Evolutionary conservation across 53 echinoderm and acorn worm genomes (phyloP).

Genomic region (Crossaster papposus): DNA sequence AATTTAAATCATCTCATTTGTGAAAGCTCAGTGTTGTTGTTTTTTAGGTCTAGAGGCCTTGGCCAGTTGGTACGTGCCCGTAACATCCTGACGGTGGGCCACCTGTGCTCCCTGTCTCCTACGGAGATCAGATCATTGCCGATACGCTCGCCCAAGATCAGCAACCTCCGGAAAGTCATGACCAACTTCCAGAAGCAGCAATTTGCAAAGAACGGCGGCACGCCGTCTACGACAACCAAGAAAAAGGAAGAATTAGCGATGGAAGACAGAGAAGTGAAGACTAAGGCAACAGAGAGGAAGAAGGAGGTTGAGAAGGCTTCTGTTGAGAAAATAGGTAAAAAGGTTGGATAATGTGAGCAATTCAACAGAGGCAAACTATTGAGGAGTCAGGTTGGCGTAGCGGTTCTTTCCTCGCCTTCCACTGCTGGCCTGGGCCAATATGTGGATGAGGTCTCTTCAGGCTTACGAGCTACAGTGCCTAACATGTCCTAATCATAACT

Average conservation of each 20-base stretch:
- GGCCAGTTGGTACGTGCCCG: slow-evolving; percentile 91
- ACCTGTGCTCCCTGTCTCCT: slow-evolving; percentile 85
- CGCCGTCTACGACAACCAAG: background rate
- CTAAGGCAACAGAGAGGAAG: background rate
- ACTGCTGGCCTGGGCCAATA: no score
- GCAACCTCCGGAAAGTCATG: slow-evolving; percentile 80
- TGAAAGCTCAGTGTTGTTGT: background rate
- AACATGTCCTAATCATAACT: no score
- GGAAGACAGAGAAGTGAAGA: background rate
- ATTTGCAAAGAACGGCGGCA: slow-evolving; percentile 17
- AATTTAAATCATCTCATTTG: background rate
- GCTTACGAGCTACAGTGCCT: no score
- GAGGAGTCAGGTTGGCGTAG: no score
- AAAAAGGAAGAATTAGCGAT: background rate
- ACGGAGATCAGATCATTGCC: slow-evolving; percentile 85
- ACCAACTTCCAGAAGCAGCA: slow-evolving; percentile 71
- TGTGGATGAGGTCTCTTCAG: no score
- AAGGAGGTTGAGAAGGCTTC: slow-evolving; percentile 7
- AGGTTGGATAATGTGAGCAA: background rate
- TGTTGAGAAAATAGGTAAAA: background rate
- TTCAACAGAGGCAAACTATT: no score
- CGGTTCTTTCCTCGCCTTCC: no score
- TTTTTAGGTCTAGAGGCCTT: slow-evolving; percentile 79
- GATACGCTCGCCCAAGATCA: slow-evolving; percentile 89
- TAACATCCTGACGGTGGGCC: slow-evolving; percentile 88